Percentiles rank a stretch among this genome's conserved stretches.
Conservation (phyloP, 2,113 vertebrate genomes). For the Argyrosomus japonicus region DNA sequence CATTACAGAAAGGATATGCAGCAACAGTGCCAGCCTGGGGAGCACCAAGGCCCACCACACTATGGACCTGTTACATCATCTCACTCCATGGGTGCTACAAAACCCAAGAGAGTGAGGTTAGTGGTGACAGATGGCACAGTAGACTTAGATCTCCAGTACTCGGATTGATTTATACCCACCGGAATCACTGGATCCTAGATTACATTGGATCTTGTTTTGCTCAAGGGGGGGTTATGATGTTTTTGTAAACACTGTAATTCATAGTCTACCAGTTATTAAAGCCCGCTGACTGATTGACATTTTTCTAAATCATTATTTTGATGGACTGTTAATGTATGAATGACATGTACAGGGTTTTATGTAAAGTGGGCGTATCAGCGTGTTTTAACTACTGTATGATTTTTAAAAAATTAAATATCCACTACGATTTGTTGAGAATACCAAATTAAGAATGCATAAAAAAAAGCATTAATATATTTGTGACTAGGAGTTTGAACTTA, state of each 20-base stretch:
- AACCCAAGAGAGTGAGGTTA: conserved; percentile 85
- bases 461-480: conserved; percentile 61
- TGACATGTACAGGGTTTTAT: conserved; percentile 65
- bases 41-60: conserved; percentile 73
- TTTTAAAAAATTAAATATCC: conserved; percentile 29
- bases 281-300: conserved; percentile 34
- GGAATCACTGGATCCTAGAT: conserved; percentile 5
- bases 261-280: conserved; percentile 51
- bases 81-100: conserved; percentile 80
- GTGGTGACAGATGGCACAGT: conserved; percentile 86
- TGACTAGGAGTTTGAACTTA: conserved; percentile 33
- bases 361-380: conserved; percentile 21
- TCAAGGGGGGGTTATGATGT: conserved; percentile 21
- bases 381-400: conserved; percentile 66
- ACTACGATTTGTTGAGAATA: conserved; percentile 57
- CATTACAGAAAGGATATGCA: conserved; percentile 78
- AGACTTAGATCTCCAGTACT: conserved; percentile 86
- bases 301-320: conserved; percentile 65
- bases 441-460: conserved; percentile 52
- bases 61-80: conserved; percentile 74
- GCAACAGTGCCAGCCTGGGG: conserved; percentile 75
- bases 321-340: conserved; percentile 55
- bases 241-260: conserved; percentile 68
- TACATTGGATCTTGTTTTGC: conserved; percentile 17
- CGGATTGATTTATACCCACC: conserved; percentile 74